Percentiles rank a stretch among this genome's conserved stretches.
Conservation (phyloP, 2,888 invertebrate species). For the Drosophila mimica region DNA sequence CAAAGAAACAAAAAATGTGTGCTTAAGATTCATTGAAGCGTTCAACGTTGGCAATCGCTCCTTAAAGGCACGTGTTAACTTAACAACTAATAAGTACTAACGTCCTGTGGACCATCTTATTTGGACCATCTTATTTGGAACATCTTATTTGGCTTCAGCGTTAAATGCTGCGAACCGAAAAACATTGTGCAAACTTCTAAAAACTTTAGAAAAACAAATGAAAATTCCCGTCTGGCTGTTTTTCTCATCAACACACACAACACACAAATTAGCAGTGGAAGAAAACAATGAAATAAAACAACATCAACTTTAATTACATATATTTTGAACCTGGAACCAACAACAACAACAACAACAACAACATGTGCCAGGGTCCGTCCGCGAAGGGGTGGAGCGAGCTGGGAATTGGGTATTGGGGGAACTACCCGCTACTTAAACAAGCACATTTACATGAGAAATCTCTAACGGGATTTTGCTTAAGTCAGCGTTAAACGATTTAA, state of each 20-base stretch:
- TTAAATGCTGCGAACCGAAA: slow-evolving; percentile 12
- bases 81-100: slow-evolving; percentile 44
- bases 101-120: slow-evolving; percentile 11
- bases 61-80: slow-evolving; percentile 53
- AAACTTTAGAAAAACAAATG: slow-evolving; percentile 61
- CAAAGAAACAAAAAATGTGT: slow-evolving; percentile 14
- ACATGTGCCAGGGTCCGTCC: neutral
- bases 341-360: slow-evolving; percentile 36
- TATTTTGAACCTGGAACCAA: slow-evolving; percentile 39
- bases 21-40: slow-evolving; percentile 58
- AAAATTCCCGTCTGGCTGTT: slow-evolving; percentile 33
- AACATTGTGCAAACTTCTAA: slow-evolving; percentile 51
- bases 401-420: neutral
- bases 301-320: slow-evolving; percentile 52
- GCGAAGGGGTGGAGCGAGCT: neutral
- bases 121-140: neutral
- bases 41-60: slow-evolving; percentile 41
- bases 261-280: slow-evolving; percentile 26
- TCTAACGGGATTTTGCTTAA: slow-evolving; percentile 30
- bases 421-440: neutral
- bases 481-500: slow-evolving; percentile 45
- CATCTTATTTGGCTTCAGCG: neutral
- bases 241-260: slow-evolving; percentile 16
- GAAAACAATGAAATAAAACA: slow-evolving; percentile 3
- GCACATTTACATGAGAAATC: slow-evolving; percentile 37